Conservation (phyloP, 2,888 invertebrate species). For the Nemurella pictetii region DNA sequence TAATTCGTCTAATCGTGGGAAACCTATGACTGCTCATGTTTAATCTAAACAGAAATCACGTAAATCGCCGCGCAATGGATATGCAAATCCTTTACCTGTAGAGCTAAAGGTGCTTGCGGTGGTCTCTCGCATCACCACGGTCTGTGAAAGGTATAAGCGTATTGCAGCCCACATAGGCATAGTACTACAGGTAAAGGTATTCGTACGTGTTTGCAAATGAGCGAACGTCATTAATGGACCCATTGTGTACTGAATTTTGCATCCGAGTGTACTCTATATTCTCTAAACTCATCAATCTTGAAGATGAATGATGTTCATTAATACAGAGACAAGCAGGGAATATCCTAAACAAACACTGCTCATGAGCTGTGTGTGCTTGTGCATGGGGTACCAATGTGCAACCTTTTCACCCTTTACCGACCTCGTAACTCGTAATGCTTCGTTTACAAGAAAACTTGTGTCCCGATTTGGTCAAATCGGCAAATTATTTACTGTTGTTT, state of each 20-base stretch:
- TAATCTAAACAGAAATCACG: background rate
- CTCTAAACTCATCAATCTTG: conserved; percentile 37
- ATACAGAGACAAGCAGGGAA: conserved; percentile 6
- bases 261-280: conserved; percentile 5
- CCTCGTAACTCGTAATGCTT: background rate
- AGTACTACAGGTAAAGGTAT: background rate
- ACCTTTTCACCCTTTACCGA: background rate
- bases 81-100: conserved; percentile 12
- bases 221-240: background rate
- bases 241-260: background rate
- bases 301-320: conserved; percentile 40
- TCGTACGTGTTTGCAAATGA: conserved; percentile 9
- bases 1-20: conserved; percentile 7
- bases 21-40: background rate
- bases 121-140: background rate
- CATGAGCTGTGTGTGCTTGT: background rate
- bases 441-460: background rate
- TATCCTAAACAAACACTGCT: conserved; percentile 38
- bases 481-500: background rate
- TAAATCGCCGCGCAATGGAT: background rate
- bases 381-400: background rate
- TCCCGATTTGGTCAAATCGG: background rate
- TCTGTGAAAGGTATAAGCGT: too few relatives aligned
- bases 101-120: conserved; percentile 9
- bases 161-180: background rate